Conservation (phyloP, 2,113 vertebrate genomes). For the Potamarius usumacintae region DNA sequence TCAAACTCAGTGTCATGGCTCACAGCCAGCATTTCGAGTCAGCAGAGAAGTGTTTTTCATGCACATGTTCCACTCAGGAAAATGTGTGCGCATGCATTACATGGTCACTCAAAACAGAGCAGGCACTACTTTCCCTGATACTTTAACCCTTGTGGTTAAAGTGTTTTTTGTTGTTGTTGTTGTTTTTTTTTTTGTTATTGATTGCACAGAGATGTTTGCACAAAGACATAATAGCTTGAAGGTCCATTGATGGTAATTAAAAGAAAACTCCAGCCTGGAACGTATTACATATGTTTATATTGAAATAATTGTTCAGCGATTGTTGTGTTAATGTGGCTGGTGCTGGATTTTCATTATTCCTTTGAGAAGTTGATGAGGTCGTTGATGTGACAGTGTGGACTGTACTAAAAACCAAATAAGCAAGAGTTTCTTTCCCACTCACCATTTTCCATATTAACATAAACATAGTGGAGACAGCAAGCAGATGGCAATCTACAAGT, state of each 20-base stretch:
- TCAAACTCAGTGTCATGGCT: constrained; percentile 31
- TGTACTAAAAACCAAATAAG: background rate
- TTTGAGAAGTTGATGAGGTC: background rate
- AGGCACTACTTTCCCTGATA: background rate
- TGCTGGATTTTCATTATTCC: background rate
- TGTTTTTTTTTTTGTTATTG: background rate
- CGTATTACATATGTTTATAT: background rate
- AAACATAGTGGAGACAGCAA: background rate
- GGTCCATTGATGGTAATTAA: background rate
- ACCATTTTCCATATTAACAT: background rate
- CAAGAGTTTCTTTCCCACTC: background rate
- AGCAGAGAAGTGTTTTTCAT: background rate
- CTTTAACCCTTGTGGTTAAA: background rate
- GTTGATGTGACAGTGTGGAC: background rate
- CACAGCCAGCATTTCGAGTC: background rate
- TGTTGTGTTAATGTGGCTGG: background rate
- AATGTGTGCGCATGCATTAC: background rate
- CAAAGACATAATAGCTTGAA: background rate
- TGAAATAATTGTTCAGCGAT: background rate
- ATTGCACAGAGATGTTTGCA: background rate
- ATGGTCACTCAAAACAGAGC: background rate
- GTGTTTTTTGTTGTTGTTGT: background rate
- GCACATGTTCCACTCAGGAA: background rate
- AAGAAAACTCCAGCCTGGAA: background rate
- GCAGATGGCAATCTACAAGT: background rate